Evolutionary conservation across 92 coral and sea anemone species (phyloP), one percentile per base, ranked within the genome.

Genomic region (Epizoanthus illoricatus): DNA sequence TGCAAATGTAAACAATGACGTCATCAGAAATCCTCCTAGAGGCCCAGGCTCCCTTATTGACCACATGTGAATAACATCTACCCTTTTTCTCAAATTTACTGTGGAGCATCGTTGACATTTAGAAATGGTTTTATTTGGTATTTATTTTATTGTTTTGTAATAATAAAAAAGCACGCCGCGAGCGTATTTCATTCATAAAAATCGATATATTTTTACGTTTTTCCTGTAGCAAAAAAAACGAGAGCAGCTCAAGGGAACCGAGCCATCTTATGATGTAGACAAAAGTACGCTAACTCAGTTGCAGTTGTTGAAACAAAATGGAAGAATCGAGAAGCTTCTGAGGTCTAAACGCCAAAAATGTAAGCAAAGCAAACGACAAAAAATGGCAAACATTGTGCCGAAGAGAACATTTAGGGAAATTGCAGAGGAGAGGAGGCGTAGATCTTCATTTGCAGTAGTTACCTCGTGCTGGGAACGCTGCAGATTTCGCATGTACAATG

Each of bases 231-330:
- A 81, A 21, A 67, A 17, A 60, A 69, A 68, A 15, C 74, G 72
- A 68, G 39, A 23, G 20, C 43, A 21, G 57, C 47, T 68, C 41
- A 75, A 71, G 21, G 68, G 84, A 58, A 60, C 66, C 21, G 90
- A 71, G 4, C 85, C 80, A 36, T 61, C 86, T 47, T 87, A 75
- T 58, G 86, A 87, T 45, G 84, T 87, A 18, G 84, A 82, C 61
- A 72, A 69, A 45, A 75, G 68, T 36, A 81, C 84, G 15, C 80
- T 82, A 65, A 75, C 74, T 1, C 86, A 75, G 24, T 79, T 85
- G 23, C 65, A 65, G 3, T 75, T 74, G 23, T 58, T 87, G 69
- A 81, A 82, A 28, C 74, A 75, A 4, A 42, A 74, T 39, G 41
- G 58, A 40, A 61, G 36, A 61, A 20, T 18, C 9, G 36, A 62